Base-by-base conservation (phyloP, 2,888 invertebrate species). In the Drosophila mayaguana region DNA sequence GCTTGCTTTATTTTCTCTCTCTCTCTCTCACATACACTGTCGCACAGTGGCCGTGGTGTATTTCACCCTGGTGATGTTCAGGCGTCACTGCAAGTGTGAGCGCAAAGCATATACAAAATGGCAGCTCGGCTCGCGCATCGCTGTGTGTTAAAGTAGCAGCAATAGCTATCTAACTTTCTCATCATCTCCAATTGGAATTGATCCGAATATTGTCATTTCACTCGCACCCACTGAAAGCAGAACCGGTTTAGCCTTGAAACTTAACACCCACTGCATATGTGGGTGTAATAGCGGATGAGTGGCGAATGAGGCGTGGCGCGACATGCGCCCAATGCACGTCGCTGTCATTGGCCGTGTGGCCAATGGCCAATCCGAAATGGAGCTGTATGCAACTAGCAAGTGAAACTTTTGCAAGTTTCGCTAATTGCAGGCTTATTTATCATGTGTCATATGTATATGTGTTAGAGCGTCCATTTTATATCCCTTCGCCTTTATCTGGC, bases 171-270 rank as follows among this genome's bases (percentile, higher is more conserved):
- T 20, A 34, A 25, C 22, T 16, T 25, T 5, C 54, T 6, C 72
- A 28, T 80, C n/a, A 78, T 9, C 40, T 86, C 86, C 88, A 89
- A 87, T 86, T 83, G 84, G 87, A 87, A 75, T 60, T 14, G 16
- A 11, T 25, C 6, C 1, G 43, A 38, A 43, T 75, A 68, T 72
- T 43, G 68, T 66, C 69, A 42, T 67, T 80, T 54, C 85, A 67
- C 12, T 87, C 78, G 28, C 14, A 43, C 67, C 42, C 50, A 51
- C 22, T 43, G 20, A 18, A 2, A 8, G 12, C n/a, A 5, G 8
- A 81, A 90, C 78, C 66, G 75, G 76, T 78, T 83, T 69, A n/a
- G 43, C 63, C 51, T 16, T 45, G 63, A 60, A 73, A 60, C 72
- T 73, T 22, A 76, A 81, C 88, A 77, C 81, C 85, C 85, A 83